These are phyloP conservation scores for Xenopus petersii DNA, from an alignment of 2,797 vertebrate species.

Conservation along the genomic window DNA sequence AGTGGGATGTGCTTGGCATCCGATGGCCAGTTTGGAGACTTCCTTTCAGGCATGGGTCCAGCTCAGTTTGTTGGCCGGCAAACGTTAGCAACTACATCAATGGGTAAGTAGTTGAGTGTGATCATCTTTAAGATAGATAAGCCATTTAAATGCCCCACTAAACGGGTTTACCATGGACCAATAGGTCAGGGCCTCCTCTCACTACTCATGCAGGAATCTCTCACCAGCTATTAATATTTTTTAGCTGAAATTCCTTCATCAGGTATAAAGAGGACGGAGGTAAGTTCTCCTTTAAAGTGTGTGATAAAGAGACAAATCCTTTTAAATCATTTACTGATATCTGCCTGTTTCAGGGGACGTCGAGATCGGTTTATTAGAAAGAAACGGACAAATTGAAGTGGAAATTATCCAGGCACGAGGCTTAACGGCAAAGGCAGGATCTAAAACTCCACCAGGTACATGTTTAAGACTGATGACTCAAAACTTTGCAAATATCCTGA, in stretches of 20 bases:
- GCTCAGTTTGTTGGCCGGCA: slow-evolving; percentile 85
- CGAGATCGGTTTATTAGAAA: slow-evolving; percentile 90
- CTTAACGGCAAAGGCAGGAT: slow-evolving; percentile 90
- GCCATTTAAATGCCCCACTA: too few relatives aligned
- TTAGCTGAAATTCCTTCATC: too few relatives aligned
- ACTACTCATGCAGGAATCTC: too few relatives aligned
- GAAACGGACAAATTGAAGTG: slow-evolving; percentile 92
- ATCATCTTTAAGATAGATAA: not conserved
- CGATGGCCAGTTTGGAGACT: slow-evolving; percentile 81
- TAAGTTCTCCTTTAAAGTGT: not conserved
- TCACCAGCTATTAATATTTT: too few relatives aligned
- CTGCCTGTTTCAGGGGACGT: slow-evolving; percentile 77
- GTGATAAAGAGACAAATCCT: not conserved
- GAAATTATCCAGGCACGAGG: slow-evolving; percentile 95
- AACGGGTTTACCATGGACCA: too few relatives aligned
- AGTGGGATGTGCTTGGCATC: slow-evolving; percentile 92
- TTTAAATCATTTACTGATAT: slow-evolving; percentile 18
- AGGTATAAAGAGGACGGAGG: too few relatives aligned
- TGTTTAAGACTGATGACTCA: too few relatives aligned
- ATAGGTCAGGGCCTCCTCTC: too few relatives aligned
- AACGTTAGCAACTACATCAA: slow-evolving; percentile 82
- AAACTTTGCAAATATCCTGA: too few relatives aligned
- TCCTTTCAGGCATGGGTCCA: slow-evolving; percentile 85
- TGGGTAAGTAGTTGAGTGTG: slow-evolving; percentile 72
- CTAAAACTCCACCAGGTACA: slow-evolving; percentile 91